Conservation (phyloP, 2,888 invertebrate genomes). For the Euclidia mi region DNA sequence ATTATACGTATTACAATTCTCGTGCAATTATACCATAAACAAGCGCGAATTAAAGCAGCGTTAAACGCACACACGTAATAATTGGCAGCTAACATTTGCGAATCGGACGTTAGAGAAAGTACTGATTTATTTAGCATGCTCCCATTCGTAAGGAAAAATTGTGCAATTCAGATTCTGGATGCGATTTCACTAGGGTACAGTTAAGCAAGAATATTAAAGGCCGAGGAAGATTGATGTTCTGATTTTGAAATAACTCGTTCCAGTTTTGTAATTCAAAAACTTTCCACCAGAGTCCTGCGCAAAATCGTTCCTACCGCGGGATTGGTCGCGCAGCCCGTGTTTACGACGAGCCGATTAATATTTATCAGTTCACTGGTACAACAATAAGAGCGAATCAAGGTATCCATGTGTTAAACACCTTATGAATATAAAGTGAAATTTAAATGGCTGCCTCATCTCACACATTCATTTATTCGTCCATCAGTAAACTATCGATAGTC, state of each 20-base stretch:
- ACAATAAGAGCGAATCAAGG: constrained; percentile 76
- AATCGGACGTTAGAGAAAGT: constrained; percentile 76
- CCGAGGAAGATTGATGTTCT: constrained; percentile 56
- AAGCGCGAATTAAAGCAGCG: constrained; percentile 23
- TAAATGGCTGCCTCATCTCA: constrained; percentile 70
- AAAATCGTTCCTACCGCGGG: constrained; percentile 63
- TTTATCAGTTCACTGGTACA: constrained; percentile 77
- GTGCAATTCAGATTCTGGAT: constrained; percentile 73
- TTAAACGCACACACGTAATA: constrained; percentile 50
- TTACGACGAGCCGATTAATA: constrained; percentile 73
- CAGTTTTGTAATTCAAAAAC: constrained; percentile 65
- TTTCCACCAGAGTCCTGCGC: constrained; percentile 65
- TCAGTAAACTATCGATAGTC: constrained; percentile 59
- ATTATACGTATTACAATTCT: constrained; percentile 20
- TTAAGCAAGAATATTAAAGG: constrained; percentile 67
- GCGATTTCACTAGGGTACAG: constrained; percentile 68
- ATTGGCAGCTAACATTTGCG: constrained; percentile 58
- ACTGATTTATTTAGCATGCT: constrained; percentile 72
- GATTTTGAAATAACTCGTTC: constrained; percentile 68
- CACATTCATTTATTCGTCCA: constrained; percentile 69
- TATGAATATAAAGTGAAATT: constrained; percentile 81
- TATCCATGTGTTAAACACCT: constrained; percentile 72
- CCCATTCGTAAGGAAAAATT: constrained; percentile 69
- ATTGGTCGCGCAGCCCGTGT: constrained; percentile 61
- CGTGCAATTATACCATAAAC: constrained; percentile 23